A percentile compares a stretch with the other conserved stretches of the same genome.
phyloP scores from a whole-genome alignment of 2,113 vertebrate genomes.

The Ctenodactylus gundi region DNA sequence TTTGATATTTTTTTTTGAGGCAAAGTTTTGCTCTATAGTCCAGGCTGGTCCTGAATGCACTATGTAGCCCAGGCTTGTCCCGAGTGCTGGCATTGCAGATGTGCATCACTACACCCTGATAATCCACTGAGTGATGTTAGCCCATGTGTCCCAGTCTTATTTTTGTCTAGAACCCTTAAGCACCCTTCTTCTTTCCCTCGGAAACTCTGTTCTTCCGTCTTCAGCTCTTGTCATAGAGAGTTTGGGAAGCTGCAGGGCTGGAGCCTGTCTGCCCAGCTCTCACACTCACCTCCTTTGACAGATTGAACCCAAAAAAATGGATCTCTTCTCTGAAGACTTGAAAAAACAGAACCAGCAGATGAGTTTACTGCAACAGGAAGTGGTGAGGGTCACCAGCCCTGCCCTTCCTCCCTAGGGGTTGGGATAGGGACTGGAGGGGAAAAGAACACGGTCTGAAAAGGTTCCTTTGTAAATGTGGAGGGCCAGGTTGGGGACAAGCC shows the following conservation, averaged over 20 bases:
- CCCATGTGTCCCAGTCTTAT: background rate
- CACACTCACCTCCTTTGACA: slow-evolving; percentile 32
- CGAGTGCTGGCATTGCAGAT: too few relatives aligned
- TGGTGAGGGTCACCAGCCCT: slow-evolving; percentile 41
- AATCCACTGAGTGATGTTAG: background rate
- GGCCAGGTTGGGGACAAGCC: background rate
- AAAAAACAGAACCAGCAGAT: slow-evolving; percentile 34
- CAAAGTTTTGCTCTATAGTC: too few relatives aligned
- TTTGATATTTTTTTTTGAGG: too few relatives aligned
- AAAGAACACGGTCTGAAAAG: background rate
- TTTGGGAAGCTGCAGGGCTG: background rate
- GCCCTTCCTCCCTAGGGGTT: background rate
- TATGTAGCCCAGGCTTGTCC: too few relatives aligned
- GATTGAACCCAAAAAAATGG: slow-evolving; percentile 25
- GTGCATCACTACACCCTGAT: too few relatives aligned
- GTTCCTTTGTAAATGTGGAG: background rate
- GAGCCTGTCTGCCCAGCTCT: background rate
- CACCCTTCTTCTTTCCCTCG: background rate
- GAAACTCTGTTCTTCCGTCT: background rate
- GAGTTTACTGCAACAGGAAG: background rate
- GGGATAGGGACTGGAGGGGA: background rate
- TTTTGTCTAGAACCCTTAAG: background rate
- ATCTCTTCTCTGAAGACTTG: slow-evolving; percentile 1
- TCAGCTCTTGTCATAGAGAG: background rate
- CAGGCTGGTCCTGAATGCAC: too few relatives aligned